These are phyloP conservation scores for Tolypeutes matacus DNA, from an alignment of 2,797 vertebrate genomes.

Conservation along the genomic window DNA sequence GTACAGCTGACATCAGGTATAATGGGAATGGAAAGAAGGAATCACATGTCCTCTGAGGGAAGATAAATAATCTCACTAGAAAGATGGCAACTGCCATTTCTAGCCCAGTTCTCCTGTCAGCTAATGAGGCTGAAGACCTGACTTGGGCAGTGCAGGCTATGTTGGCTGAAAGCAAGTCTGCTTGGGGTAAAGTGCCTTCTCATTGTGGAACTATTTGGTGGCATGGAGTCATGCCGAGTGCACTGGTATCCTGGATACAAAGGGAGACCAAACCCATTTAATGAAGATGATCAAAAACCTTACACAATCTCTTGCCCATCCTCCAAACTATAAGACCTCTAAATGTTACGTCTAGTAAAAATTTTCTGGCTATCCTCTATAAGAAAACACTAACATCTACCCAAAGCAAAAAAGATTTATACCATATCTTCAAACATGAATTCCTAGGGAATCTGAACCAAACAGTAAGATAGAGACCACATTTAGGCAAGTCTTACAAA, in stretches of 20 bases:
- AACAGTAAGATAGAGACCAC: not conserved
- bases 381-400: not conserved
- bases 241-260: not conserved
- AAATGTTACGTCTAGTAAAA: not conserved
- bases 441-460: constrained; percentile 18
- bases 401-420: not conserved
- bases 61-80: not conserved
- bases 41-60: not conserved
- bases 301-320: not conserved
- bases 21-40: not conserved
- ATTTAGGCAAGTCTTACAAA: not conserved
- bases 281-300: not conserved
- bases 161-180: not conserved
- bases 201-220: not conserved
- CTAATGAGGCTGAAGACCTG: not conserved
- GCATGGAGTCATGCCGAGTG: not conserved
- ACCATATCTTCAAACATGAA: not conserved
- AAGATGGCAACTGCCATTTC: not conserved
- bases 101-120: fast-evolving
- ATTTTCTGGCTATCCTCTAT: not conserved
- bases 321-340: not conserved
- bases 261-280: not conserved
- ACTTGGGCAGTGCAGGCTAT: not conserved
- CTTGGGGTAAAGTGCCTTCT: not conserved
- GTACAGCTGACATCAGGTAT: not conserved